Base-by-base conservation (phyloP, 1,140 invertebrate genomes). In the Caenorhabditis latens region DNA sequence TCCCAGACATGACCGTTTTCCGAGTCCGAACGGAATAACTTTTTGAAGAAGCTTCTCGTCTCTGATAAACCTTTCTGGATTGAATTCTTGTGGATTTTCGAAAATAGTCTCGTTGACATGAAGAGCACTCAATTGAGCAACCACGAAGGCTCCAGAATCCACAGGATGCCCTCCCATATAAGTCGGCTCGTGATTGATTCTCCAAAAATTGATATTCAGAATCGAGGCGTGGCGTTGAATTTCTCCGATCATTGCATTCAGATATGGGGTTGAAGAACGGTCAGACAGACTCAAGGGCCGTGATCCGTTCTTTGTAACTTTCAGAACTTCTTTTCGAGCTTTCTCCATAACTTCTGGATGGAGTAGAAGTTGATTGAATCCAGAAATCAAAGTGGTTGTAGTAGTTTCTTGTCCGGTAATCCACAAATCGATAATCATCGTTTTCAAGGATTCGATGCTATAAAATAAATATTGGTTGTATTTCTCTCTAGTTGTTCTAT, bases 21-120 rank as follows among this genome's bases (percentile, higher is more conserved):
- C 88, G 13, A 87, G 7, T 53, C 88, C 88, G 32, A 88, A 88
- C 7, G 88, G 86, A 61, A 87, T 88, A 42, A 88, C 86, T 40
- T 87, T 46, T 32, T 84, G 86, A 24, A 55, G 88, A 11, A 88
- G 53, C 19, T 67, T 46, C n/a, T 67, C 86, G 16, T 84, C 32
- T 4, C 32, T 8, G 3, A 65, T 40, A 24, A 9, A 65, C 40
- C 61, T 65, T 40, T 65, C 61, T 40, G 61, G 61, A 65, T 65
- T 16, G 19, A 65, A 65, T 32, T 65, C 24, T 11, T 65, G 8
- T 40, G 61, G 61, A 40, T 65, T 40, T 65, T 58, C n/a, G n/a
- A 58, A 58, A 19, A 58, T n/a, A 2, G 57, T 58, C 8, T 21
- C n/a, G 19, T 21, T n/a, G 50, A 53, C 16, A 53, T 53, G 50